Evolutionary conservation across 2,797 vertebrate species (phyloP), one percentile per base, ranked within the genome.

Genomic region (Buceros bicornis): DNA sequence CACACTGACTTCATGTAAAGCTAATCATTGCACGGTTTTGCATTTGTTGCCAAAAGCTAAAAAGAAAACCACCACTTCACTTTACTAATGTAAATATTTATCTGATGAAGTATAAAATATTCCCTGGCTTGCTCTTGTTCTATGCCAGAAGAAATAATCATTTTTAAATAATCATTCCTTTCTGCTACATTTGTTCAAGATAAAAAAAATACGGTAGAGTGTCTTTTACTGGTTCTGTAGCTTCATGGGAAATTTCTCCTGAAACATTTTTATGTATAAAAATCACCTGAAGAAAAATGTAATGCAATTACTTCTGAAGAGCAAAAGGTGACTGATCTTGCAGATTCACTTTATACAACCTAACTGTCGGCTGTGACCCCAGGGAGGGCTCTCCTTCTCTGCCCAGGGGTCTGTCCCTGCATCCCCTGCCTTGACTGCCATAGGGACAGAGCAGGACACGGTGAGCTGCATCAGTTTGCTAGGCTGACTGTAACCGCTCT

Each of bases 61-160:
- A 74, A 67, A 87, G 67, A 92, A 96, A 95, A 80, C 47, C 29
- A 77, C 18, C 29, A 17, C 45, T 90, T 94, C 11, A 3, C 54
- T 84, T 88, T 64, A 60, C 26, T 78, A 33, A 48, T 83, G 83
- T 85, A 95, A 95, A 89, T 92, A 85, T 80, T 85, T 89, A 94
- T 86, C 61, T 45, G 71, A 82, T 50, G 40, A 87, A 87, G 21
- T 67, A 74, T 16, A 73, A 95, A 79, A 70, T 85, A 82, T 81
- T 90, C 67, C 93, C 50, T 7, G 12, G 6, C 71, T 89, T 90
- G 54, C 19, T 80, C 56, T 83, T 90, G 14, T 72, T 85, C 67
- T 74, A 26, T 72, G 50, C 26, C 81, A 81, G 91, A 76, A 60
- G 28, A 80, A 93, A 70, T 26, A 77, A 43, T 29, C 2, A 62